Evolutionary conservation across 2,888 invertebrate species (phyloP), one percentile per base, ranked within the genome.

Genomic region (Macrosoma leucophasiata): DNA sequence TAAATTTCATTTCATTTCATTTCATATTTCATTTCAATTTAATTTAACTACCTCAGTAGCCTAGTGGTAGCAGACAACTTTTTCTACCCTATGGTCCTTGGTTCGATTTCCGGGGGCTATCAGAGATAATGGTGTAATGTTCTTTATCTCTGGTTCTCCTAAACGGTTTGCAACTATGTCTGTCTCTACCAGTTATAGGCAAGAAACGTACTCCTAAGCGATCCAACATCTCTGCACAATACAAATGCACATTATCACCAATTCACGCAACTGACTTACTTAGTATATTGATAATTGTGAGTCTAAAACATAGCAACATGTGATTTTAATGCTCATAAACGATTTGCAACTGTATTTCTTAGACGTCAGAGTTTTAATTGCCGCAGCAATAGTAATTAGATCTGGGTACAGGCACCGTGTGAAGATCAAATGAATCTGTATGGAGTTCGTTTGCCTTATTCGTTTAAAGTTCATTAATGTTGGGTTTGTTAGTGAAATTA

Each of bases 261-360:
- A 58, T 62, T 60, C 50, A 57, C 58, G 53, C 50, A 43, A 54
- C 60, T 49, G 55, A 50, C 58, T 59, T 66, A 62, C 53, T 69
- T 66, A 67, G 60, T 50, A 21, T 33, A 18, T 39, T 38, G 67
- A 59, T 69, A 70, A 70, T 57, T 48, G 48, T 50, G 43, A 47
- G 39, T 56, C 50, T 53, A 55, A 52, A 55, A 48, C 46, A 30
- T 46, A 37, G 46, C 50, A 49, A 48, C 46, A 44, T 47, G 41
- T 11, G 33, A 37, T 27, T 36, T 26, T 27, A 21, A 10, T 21
- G 2, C 19, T 7, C 1, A 4, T 3, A 4, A 7, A 11, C 5
- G n/a, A 36, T 33, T 40, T 9, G 31, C 8, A 23, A 40, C 37
- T 27, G 15, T 50, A 29, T 2, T 4, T 1, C 0, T 2, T 13